These are phyloP conservation scores for Theristicus caerulescens DNA, from an alignment of 2,113 vertebrate species.

Conservation along the genomic window DNA sequence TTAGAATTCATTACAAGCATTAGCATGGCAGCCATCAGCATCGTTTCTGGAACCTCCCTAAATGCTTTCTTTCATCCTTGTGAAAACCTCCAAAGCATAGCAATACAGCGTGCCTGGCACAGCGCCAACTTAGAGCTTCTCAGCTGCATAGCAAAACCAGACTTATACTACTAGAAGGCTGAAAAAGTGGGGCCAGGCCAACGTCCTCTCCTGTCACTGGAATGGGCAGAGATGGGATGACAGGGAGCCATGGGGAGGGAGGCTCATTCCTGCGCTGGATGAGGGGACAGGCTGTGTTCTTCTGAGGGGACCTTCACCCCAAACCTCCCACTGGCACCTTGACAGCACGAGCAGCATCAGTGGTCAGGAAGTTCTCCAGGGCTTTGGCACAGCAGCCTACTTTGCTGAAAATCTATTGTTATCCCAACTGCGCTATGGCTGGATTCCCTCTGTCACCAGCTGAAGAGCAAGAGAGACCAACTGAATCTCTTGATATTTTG, in stretches of 20 bases:
- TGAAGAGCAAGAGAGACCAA: not conserved
- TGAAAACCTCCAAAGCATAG: constrained; percentile 56
- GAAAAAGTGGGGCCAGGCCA: not conserved
- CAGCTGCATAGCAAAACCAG: constrained; percentile 31
- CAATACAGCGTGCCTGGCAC: not conserved
- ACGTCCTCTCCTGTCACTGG: not conserved
- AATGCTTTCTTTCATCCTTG: constrained; percentile 60
- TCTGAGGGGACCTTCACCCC: not conserved
- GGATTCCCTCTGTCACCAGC: not conserved
- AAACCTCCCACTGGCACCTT: not conserved
- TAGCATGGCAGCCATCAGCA: constrained; percentile 66
- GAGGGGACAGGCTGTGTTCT: not conserved
- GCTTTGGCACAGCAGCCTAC: not conserved
- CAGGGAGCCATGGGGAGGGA: not conserved
- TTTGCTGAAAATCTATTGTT: not conserved
- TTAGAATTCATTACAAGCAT: constrained; percentile 68
- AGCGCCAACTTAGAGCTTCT: not conserved
- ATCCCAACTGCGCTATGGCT: not conserved
- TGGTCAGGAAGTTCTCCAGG: not conserved
- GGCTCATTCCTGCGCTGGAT: not conserved
- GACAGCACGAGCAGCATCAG: not conserved
- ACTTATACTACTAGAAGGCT: not conserved
- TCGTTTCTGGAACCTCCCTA: constrained; percentile 61
- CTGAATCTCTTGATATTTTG: not conserved
- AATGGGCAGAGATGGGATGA: not conserved